Percentiles rank a stretch among this genome's conserved stretches.
phyloP scores from a whole-genome alignment of 1,140 invertebrate genomes.

The Heterodera carotae region DNA sequence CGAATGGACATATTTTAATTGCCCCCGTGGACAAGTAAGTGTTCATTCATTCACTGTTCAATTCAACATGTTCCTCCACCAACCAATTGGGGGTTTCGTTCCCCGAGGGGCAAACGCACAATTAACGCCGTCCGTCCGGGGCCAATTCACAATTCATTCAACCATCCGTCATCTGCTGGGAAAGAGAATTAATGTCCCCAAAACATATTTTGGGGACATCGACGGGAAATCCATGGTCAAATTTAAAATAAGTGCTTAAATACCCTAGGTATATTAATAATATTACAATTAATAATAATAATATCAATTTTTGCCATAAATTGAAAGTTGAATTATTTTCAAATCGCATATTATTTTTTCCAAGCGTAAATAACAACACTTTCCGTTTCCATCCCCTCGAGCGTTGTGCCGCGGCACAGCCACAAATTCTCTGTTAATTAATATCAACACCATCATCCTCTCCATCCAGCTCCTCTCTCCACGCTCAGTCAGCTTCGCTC shows the following conservation, averaged over 20 bases:
- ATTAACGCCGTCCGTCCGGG: background rate
- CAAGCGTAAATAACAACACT: too few relatives aligned
- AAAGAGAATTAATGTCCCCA: background rate
- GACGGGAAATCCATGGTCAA: too few relatives aligned
- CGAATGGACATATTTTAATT: background rate
- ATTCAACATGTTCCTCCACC: background rate
- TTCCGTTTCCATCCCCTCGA: too few relatives aligned
- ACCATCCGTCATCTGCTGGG: background rate
- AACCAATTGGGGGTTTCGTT: background rate
- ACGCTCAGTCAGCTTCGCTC: background rate
- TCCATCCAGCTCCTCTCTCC: background rate
- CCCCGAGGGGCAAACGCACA: background rate
- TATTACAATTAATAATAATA: too few relatives aligned
- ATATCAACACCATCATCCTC: background rate
- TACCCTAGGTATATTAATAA: too few relatives aligned
- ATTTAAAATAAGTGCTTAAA: too few relatives aligned
- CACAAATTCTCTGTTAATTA: background rate
- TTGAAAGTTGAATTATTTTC: too few relatives aligned
- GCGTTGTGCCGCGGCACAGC: too few relatives aligned
- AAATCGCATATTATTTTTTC: too few relatives aligned
- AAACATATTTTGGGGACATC: background rate
- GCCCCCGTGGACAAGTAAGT: too few relatives aligned
- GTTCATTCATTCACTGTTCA: conserved; percentile 1
- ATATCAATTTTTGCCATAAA: too few relatives aligned
- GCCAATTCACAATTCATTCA: too few relatives aligned